Percentiles rank a stretch among this genome's conserved stretches.
Conservation (phyloP, 1,140 invertebrate genomes). For the Carposina sasakii region DNA sequence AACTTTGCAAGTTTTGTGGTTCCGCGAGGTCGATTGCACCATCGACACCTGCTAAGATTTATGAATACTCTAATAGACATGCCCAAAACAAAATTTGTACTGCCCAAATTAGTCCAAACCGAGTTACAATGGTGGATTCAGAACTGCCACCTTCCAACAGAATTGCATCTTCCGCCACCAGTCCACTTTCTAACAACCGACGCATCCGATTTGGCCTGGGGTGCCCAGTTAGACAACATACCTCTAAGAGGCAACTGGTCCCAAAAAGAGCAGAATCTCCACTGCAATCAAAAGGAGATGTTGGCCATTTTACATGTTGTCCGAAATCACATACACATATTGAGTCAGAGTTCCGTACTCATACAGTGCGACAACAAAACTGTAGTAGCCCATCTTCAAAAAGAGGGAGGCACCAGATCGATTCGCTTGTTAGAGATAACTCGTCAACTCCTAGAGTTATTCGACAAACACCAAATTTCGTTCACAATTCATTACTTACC, state of each 20-base stretch:
- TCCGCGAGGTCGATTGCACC: slow-evolving; percentile 54
- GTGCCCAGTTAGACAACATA: slow-evolving; percentile 26
- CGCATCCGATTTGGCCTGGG: slow-evolving; percentile 37
- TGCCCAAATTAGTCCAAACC: not conserved
- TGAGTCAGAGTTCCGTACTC: slow-evolving; percentile 17
- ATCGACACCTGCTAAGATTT: slow-evolving; percentile 4
- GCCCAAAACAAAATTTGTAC: not conserved
- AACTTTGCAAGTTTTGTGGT: slow-evolving; percentile 72
- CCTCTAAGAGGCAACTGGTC: slow-evolving; percentile 22
- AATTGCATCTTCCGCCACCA: slow-evolving; percentile 15
- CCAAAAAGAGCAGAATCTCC: slow-evolving; percentile 20
- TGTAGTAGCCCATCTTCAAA: slow-evolving; percentile 37
- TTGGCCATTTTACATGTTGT: slow-evolving; percentile 33
- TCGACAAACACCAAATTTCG: slow-evolving; percentile 29
- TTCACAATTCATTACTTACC: slow-evolving; percentile 31
- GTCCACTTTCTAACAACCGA: slow-evolving; percentile 33
- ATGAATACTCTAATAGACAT: not conserved
- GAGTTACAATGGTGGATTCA: slow-evolving; percentile 15
- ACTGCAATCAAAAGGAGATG: slow-evolving; percentile 42
- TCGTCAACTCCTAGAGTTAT: not conserved
- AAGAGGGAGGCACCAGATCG: slow-evolving; percentile 46
- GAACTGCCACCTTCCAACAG: slow-evolving; percentile 16
- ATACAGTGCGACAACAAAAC: slow-evolving; percentile 49
- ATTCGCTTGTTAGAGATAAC: slow-evolving; percentile 32
- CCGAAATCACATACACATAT: slow-evolving; percentile 11